Evolutionary conservation across 2,888 invertebrate species (phyloP), one percentile per base, ranked within the genome.

Genomic region (Chelonus formosanus): DNA sequence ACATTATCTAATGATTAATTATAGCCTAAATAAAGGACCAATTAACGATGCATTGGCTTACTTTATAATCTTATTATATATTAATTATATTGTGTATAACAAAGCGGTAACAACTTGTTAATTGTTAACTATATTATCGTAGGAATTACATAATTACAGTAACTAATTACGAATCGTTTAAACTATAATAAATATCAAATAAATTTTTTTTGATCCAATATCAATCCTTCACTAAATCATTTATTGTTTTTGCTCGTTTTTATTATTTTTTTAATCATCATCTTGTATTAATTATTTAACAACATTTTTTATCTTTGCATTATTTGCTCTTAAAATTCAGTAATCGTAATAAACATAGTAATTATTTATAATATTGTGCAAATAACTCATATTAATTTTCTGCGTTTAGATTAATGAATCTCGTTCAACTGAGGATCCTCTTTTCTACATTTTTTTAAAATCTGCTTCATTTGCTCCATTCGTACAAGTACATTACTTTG

Each of bases 41-140:
- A 82, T 81, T 76, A 81, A 82, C 77, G 78, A 80, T 79, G 78
- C 76, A 78, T 74, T 78, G 78, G 77, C 77, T 71, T 70, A 69
- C 67, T 68, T 80, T 70, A 74, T 80, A 80, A 80, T 82, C 76
- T 80, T 82, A 81, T 66, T 50, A 74, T 81, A 80, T 81, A 80
- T 81, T 82, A 82, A 82, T 82, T 81, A 81, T 81, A 82, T 82
- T 78, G 81, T 82, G 82, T 82, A 82, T 82, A 82, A 82, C 82
- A 82, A 82, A 82, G 82, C 82, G 80, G 80, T 81, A 82, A 82
- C 82, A 82, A 82, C 81, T 82, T 82, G 81, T 82, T 81, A 80
- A 82, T 82, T 79, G 80, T 81, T 48, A 82, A 80, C 82, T 82
- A 82, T 62, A 66, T 82, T 81, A 81, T 77, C 79, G 76, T 82